Evolutionary conservation across 2,888 invertebrate genomes (phyloP).

Genomic region (Hirtodrosophila duncani): DNA sequence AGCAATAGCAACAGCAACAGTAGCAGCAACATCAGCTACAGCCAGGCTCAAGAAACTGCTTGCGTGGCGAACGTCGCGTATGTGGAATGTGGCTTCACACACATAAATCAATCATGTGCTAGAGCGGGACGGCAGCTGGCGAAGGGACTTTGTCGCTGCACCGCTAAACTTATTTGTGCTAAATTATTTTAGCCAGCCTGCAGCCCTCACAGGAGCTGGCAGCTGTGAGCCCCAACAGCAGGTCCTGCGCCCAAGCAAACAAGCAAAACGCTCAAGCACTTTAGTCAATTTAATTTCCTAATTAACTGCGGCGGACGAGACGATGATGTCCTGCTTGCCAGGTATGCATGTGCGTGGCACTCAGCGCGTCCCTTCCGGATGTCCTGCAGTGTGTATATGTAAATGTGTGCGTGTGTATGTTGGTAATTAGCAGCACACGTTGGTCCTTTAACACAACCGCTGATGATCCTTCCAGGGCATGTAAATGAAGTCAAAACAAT

Average conservation of each 20-base stretch:
- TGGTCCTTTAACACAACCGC: constrained; percentile 48
- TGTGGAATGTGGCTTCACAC: constrained; percentile 11
- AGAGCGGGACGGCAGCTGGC: constrained; percentile 1
- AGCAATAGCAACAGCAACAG: too few relatives aligned
- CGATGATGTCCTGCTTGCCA: constrained; percentile 27
- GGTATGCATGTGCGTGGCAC: too few relatives aligned
- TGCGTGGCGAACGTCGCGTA: constrained; percentile 20
- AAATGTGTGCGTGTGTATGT: constrained; percentile 31
- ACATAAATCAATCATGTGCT: constrained; percentile 26
- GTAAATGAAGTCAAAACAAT: constrained; percentile 73
- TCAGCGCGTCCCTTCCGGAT: constrained; percentile 15
- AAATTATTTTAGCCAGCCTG: constrained; percentile 40
- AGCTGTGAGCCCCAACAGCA: too few relatives aligned
- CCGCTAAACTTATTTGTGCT: constrained; percentile 42
- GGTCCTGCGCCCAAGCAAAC: constrained; percentile 46
- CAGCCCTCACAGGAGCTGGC: not conserved
- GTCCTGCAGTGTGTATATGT: constrained; percentile 29
- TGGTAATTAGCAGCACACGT: constrained; percentile 70
- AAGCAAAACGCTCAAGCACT: constrained; percentile 64
- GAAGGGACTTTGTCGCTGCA: too few relatives aligned
- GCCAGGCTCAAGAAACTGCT: constrained; percentile 19
- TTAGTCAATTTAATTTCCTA: constrained; percentile 74
- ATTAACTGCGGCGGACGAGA: constrained; percentile 58
- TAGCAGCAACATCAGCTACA: not conserved
- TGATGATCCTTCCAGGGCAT: constrained; percentile 58